Evolutionary conservation across 1,140 invertebrate species (phyloP).

Genomic region (Papilio dardanus): DNA sequence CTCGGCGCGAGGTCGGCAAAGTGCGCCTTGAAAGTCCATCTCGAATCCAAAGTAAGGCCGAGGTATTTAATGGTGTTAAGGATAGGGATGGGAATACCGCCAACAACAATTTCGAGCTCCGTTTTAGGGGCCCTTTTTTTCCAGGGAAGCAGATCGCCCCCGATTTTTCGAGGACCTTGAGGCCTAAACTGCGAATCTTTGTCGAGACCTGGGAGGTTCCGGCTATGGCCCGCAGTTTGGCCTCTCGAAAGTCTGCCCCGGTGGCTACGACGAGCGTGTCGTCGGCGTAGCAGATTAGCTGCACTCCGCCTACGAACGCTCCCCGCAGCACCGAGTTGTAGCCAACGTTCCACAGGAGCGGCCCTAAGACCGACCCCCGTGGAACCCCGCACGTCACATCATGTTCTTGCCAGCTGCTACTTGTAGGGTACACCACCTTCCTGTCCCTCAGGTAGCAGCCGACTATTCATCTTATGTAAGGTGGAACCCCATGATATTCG

Average conservation of each 20-base stretch:
- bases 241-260: not conserved
- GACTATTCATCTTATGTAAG: not conserved
- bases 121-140: not conserved
- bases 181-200: not conserved
- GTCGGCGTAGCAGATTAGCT: not conserved
- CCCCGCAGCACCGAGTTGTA: not conserved
- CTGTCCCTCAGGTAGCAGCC: not conserved
- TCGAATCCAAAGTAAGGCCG: not conserved
- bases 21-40: constrained; percentile 22
- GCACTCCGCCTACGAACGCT: not conserved
- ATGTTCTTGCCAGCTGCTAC: not conserved
- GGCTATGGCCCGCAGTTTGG: not conserved
- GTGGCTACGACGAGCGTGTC: not conserved
- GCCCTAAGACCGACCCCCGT: not conserved
- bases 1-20: not conserved
- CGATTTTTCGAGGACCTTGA: constrained; percentile 24
- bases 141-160: constrained; percentile 23
- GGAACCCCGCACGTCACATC: not conserved
- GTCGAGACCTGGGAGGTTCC: not conserved
- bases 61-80: not conserved
- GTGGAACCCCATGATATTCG: constrained; percentile 32
- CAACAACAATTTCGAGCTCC: not conserved
- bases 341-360: not conserved
- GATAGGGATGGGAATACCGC: not conserved
- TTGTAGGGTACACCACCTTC: not conserved